Percentiles rank a stretch among this genome's conserved stretches.
Evolutionary conservation across 2,888 invertebrate genomes (phyloP).

Genomic region (Netelia inedita): DNA sequence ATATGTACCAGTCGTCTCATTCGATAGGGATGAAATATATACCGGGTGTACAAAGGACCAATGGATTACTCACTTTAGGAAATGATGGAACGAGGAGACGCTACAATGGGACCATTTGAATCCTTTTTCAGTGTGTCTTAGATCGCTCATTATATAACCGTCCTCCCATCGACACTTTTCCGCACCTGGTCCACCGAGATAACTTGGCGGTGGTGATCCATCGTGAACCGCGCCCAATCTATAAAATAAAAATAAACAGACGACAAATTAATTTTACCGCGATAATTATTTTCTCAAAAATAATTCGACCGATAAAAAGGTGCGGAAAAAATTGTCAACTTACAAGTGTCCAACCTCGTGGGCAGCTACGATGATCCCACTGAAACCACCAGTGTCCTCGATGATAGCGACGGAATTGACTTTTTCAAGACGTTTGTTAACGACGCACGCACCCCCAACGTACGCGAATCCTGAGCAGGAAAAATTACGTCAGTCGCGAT

Average conservation of each 20-base stretch:
- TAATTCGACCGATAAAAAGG: slow-evolving; percentile 24
- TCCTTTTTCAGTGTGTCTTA: slow-evolving; percentile 97
- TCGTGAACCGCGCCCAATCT: slow-evolving; percentile 98
- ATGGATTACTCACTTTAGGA: slow-evolving; percentile 91
- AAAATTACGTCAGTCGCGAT: slow-evolving; percentile 66
- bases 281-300: slow-evolving; percentile 1
- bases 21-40: no score
- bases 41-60: no score
- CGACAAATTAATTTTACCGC: slow-evolving; percentile 19
- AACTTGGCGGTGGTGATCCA: slow-evolving; percentile 97
- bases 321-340: slow-evolving; percentile 85
- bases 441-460: slow-evolving; percentile 98
- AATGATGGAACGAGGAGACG: slow-evolving; percentile 97
- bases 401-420: slow-evolving; percentile 98
- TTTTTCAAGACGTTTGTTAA: slow-evolving; percentile 97
- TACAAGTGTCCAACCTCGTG: slow-evolving; percentile 99
- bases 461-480: slow-evolving; percentile 94
- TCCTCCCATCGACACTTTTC: slow-evolving; percentile 98
- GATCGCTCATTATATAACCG: slow-evolving; percentile 98
- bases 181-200: slow-evolving; percentile 97
- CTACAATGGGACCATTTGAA: slow-evolving; percentile 98
- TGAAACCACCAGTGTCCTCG: slow-evolving; percentile 98
- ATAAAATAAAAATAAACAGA: slow-evolving; percentile 69
- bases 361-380: slow-evolving; percentile 97
- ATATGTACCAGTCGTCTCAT: no score